Evolutionary conservation across 2,797 vertebrate species (phyloP).

Genomic region (Eulemur coronatus): DNA sequence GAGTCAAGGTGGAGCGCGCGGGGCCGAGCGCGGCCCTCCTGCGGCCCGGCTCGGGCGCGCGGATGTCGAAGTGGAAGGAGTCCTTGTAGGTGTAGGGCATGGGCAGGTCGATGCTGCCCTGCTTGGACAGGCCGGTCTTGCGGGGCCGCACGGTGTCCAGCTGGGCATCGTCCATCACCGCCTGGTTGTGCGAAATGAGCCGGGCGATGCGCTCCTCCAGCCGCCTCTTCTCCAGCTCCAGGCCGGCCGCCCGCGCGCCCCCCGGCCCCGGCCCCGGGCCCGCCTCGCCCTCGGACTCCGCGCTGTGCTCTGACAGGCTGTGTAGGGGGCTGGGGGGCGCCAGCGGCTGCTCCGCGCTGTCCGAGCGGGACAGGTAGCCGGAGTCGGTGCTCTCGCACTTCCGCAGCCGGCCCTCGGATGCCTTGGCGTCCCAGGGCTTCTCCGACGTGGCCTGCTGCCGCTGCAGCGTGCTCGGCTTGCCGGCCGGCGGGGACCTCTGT

Average conservation of each 20-base stretch:
- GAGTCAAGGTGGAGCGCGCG: conserved; percentile 80
- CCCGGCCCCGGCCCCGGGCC: conserved; percentile 80
- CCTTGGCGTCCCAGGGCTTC: conserved; percentile 87
- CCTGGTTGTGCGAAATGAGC: conserved; percentile 96
- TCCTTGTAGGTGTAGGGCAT: conserved; percentile 97
- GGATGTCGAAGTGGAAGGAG: conserved; percentile 98
- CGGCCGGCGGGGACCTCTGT: conserved; percentile 68
- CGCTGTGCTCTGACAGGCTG: conserved; percentile 85
- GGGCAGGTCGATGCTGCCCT: conserved; percentile 97
- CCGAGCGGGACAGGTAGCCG: conserved; percentile 92
- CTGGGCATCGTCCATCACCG: conserved; percentile 93
- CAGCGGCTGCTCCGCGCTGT: conserved; percentile 90
- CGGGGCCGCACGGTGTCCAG: conserved; percentile 94
- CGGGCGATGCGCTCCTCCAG: conserved; percentile 94
- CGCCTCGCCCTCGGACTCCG: conserved; percentile 86
- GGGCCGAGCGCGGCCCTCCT: conserved; percentile 80
- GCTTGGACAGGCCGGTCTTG: conserved; percentile 95
- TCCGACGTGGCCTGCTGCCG: conserved; percentile 90
- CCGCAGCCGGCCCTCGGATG: conserved; percentile 82
- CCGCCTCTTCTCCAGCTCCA: conserved; percentile 88
- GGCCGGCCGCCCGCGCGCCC: conserved; percentile 48
- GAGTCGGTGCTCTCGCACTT: conserved; percentile 96
- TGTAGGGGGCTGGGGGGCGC: conserved; percentile 85
- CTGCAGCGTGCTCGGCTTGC: conserved; percentile 86
- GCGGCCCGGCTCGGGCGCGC: conserved; percentile 83